Evolutionary conservation across 1,140 invertebrate genomes (phyloP), one percentile per base, ranked within the genome.

Genomic region (Aphidius ervi): DNA sequence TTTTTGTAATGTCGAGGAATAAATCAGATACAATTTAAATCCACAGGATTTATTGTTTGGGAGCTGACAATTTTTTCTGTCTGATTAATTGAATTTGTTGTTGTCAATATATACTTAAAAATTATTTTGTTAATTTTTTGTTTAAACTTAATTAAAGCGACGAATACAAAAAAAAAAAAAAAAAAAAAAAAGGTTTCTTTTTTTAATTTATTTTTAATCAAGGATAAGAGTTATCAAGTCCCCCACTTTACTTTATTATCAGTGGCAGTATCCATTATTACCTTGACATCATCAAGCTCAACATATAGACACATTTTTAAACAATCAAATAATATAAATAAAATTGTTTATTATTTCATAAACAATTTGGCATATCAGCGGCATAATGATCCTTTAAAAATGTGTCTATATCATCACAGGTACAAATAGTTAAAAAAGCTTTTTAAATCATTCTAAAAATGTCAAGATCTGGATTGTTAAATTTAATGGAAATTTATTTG

Each of bases 231-330:
- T 45, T 52, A 61, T 56, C 60, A 64, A 64, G 63, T 64, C 64
- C 66, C 70, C 72, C 68, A 65, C 64, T 58, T 61, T 46, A 52
- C 58, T 68, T 67, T 66, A 63, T 69, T 62, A 62, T 72, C 67
- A 72, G 67, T 68, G 69, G 52, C 71, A 72, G 67, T 71, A 74
- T 74, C 69, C 67, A 72, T 9, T 54, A 54, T 54, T 54, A 42
- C 39, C 40, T 39, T 23, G 9, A 37, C 10, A 39, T 61, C 16
- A 68, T 61, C 63, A 59, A 70, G 68, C 66, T 73, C 70, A 68
- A 70, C 68, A 43, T 65, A 61, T 68, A 69, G 66, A 48, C 53
- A 67, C 65, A 71, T 71, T 71, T 71, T 56, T 64, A 63, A 59
- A 41, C 45, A 50, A 59, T 58, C 48, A 43, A 48, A 43, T 45